Percentiles rank a stretch among this genome's conserved stretches.
phyloP scores from a whole-genome alignment of 2,888 invertebrate genomes.

The Rotaria sp. region DNA sequence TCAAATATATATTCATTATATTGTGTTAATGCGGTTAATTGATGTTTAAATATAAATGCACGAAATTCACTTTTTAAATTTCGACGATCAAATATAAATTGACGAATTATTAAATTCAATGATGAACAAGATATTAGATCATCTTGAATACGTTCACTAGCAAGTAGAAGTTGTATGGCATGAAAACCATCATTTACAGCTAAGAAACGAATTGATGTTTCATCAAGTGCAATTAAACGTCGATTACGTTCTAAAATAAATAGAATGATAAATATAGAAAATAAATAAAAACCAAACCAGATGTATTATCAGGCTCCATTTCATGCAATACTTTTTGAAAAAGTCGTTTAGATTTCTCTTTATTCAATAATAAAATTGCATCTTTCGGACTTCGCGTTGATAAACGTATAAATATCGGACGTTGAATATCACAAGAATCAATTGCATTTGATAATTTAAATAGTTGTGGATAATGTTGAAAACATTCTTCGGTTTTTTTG shows the following conservation, averaged over 20 bases:
- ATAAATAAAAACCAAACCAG: neutral
- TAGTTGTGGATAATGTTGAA: neutral
- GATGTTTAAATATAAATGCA: neutral
- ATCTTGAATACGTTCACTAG: slow-evolving; percentile 28
- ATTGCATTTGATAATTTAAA: neutral
- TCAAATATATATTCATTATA: slow-evolving; percentile 4
- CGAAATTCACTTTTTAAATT: slow-evolving; percentile 27
- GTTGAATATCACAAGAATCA: neutral
- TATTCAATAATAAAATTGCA: neutral
- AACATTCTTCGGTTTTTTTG: neutral
- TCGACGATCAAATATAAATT: neutral
- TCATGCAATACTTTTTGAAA: neutral
- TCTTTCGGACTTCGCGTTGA: slow-evolving; percentile 27
- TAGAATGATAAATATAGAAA: neutral
- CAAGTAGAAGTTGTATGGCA: neutral
- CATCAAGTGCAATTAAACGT: neutral
- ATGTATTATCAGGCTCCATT: neutral
- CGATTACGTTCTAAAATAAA: neutral
- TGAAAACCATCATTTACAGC: neutral
- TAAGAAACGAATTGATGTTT: neutral
- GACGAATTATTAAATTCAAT: neutral
- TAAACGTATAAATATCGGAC: slow-evolving; percentile 5
- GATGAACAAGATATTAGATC: neutral
- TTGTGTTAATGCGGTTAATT: slow-evolving; percentile 12
- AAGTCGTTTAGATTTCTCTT: neutral